A percentile compares a stretch with the other conserved stretches of the same genome.
These are phyloP conservation scores for Taenioides sp. DNA, from an alignment of 2,797 vertebrate genomes.

Conservation along the genomic window DNA sequence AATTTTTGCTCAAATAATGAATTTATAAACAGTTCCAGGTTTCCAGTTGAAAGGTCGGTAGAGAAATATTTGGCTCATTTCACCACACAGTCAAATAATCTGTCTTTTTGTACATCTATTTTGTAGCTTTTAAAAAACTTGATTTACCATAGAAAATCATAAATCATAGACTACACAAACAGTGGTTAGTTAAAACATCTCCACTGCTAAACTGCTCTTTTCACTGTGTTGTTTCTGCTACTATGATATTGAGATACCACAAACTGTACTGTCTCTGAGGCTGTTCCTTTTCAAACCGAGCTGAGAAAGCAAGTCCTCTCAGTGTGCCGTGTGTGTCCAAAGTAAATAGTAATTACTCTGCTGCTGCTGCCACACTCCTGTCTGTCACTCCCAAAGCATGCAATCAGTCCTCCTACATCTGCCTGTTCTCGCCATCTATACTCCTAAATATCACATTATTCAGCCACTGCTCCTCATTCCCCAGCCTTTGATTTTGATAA, in stretches of 20 bases:
- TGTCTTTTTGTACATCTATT: not conserved
- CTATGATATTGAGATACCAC: slow-evolving; percentile 8
- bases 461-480: not conserved
- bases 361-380: slow-evolving; percentile 59
- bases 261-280: slow-evolving; percentile 21
- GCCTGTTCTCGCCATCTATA: slow-evolving; percentile 9
- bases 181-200: not conserved
- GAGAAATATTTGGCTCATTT: not conserved
- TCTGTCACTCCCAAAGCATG: slow-evolving; percentile 53
- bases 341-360: slow-evolving; percentile 69
- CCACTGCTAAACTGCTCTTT: not conserved
- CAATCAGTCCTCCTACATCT: slow-evolving; percentile 50
- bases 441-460: not conserved
- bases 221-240: not conserved
- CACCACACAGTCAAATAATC: not conserved
- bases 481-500: not conserved
- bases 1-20: not conserved
- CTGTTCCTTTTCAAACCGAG: slow-evolving; percentile 31
- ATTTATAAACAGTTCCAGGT: not conserved
- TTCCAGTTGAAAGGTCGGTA: not conserved
- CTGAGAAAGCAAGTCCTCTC: slow-evolving; percentile 50
- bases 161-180: not conserved
- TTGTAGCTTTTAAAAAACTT: not conserved
- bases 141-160: not conserved
- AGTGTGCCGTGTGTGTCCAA: slow-evolving; percentile 39